These are phyloP conservation scores for Tichodroma muraria DNA, from an alignment of 2,113 vertebrate species.

Conservation along the genomic window DNA sequence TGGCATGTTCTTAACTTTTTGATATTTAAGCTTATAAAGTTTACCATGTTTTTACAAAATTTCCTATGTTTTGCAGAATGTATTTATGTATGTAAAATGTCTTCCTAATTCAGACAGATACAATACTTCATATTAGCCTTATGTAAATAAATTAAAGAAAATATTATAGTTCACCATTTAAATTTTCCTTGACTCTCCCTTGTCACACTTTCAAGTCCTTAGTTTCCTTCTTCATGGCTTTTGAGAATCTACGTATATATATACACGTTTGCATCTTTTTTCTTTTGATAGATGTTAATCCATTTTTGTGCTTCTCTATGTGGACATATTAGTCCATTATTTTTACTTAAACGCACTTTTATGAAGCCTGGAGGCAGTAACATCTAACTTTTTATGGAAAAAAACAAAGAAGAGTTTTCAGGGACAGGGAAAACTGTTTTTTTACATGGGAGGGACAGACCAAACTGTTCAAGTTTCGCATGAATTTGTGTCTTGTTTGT, in stretches of 20 bases:
- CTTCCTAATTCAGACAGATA: neutral
- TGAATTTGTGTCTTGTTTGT: neutral
- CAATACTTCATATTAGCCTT: neutral
- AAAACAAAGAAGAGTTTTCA: neutral
- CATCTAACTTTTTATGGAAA: neutral
- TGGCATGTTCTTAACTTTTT: neutral
- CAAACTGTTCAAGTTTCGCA: neutral
- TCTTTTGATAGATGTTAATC: neutral
- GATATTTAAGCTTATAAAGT: neutral
- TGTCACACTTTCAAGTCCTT: neutral
- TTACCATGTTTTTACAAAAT: neutral
- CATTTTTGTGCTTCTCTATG: neutral
- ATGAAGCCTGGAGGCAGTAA: neutral
- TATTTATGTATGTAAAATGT: neutral
- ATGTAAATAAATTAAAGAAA: neutral
- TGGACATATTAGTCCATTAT: neutral
- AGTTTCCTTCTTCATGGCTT: neutral
- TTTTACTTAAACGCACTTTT: conserved; percentile 11
- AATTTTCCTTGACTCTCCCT: neutral
- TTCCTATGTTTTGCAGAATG: neutral
- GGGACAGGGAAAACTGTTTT: no score
- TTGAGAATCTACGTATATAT: neutral
- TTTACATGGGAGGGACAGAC: neutral
- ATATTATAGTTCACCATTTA: neutral
- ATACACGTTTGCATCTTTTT: neutral